phyloP scores from a whole-genome alignment of 2,113 vertebrate species.

The Haemorhous mexicanus region DNA sequence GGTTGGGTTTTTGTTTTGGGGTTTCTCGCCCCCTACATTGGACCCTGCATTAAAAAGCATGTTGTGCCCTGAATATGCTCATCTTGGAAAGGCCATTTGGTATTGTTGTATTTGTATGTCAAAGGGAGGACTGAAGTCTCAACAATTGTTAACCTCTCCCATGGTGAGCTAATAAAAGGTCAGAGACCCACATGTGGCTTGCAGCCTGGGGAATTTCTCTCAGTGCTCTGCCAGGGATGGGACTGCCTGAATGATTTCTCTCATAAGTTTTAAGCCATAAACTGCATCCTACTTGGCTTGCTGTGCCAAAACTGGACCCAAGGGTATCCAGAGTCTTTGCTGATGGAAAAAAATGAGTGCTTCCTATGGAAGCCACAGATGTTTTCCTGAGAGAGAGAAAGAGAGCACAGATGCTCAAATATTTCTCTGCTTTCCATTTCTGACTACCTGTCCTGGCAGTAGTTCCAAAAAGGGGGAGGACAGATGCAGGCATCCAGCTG shows the following conservation, averaged over 20 bases:
- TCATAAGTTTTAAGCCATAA: conserved; percentile 85
- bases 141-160: conserved; percentile 76
- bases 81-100: conserved; percentile 47
- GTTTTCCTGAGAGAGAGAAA: conserved; percentile 79
- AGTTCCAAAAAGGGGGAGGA: conserved; percentile 48
- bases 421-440: conserved; percentile 73
- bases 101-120: conserved; percentile 74
- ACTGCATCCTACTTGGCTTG: conserved; percentile 84
- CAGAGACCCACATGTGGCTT: conserved; percentile 71
- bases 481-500: conserved; percentile 70
- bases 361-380: conserved; percentile 88
- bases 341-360: conserved; percentile 83
- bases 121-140: conserved; percentile 64
- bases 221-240: conserved; percentile 75
- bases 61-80: conserved; percentile 8
- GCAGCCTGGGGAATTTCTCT: conserved; percentile 74
- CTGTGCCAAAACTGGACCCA: conserved; percentile 79
- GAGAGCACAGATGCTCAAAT: conserved; percentile 68
- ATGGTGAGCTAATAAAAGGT: conserved; percentile 73
- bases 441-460: conserved; percentile 84
- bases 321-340: conserved; percentile 77
- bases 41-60: not conserved
- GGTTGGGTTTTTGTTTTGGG: not conserved
- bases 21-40: fast-evolving
- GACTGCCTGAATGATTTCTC: conserved; percentile 68